These are phyloP conservation scores for Heliothis subflexa DNA, from an alignment of 1,140 invertebrate species.

Conservation along the genomic window DNA sequence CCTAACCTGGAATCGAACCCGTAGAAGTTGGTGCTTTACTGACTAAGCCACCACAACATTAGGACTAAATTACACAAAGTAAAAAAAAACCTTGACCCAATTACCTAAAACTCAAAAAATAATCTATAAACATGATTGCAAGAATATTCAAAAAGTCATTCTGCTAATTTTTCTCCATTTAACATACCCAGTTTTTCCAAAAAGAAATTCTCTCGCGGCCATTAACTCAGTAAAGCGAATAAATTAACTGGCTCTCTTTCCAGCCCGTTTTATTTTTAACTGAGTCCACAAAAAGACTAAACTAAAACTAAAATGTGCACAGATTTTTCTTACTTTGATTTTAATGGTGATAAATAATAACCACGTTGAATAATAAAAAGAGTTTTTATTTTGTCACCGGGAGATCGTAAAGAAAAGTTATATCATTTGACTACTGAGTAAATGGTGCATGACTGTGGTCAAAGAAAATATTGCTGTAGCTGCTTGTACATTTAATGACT, in stretches of 20 bases:
- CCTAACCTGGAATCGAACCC: no score
- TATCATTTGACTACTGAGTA: no score
- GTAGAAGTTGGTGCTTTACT: no score
- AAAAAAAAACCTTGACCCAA: not conserved
- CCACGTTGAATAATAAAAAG: not conserved
- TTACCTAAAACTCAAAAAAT: not conserved
- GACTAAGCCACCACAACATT: no score
- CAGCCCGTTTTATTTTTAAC: not conserved
- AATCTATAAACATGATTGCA: not conserved
- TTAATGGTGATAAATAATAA: not conserved
- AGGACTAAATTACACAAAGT: no score
- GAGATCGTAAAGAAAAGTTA: no score
- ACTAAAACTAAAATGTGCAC: not conserved
- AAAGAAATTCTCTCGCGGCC: not conserved
- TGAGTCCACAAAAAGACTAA: not conserved
- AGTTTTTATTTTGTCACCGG: not conserved
- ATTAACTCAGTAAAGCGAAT: constrained; percentile 22
- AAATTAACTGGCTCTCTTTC: constrained; percentile 34
- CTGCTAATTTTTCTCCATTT: not conserved
- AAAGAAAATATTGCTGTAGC: no score
- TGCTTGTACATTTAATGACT: no score
- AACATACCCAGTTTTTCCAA: not conserved
- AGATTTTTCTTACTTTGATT: constrained; percentile 14
- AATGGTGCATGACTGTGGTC: no score
- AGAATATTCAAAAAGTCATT: not conserved